Base-by-base conservation (phyloP, 37 sponge, comb jelly and placozoan genomes). In the Ianthella basta region DNA sequence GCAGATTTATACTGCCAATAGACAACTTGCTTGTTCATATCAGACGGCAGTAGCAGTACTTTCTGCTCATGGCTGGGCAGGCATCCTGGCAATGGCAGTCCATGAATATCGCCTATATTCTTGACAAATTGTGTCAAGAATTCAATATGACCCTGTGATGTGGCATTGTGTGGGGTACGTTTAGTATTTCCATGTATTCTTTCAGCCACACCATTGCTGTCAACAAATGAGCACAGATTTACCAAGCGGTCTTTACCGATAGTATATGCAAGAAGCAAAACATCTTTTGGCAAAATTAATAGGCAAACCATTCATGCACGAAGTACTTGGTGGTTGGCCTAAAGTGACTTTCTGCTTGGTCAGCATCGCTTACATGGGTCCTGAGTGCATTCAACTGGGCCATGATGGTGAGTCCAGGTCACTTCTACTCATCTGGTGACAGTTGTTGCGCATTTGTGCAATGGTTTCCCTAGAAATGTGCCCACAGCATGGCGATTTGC, bases 21-120 rank as follows among this genome's bases (percentile, higher is more conserved):
- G 10, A 79, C 80, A 53, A 20, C 29, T 21, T 14, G 25, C 56
- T 79, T 79, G 4, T n/a, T 20, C 56, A 79, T 54, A 79, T 79
- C 80, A 54, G 80, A 79, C 24, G 80, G 80, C 30, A 79, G 50
- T n/a, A 55, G 23, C 16, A 79, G 55, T n/a, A 54, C 80, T 23
- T 79, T 55, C 29, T 79, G 41, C 23, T 79, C 30, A 54, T 79
- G 80, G 14, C 27, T 54, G 27, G 80, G 80, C 12, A 79, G 27
- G 13, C 80, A 8, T 8, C 56, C 80, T 5, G 80, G 80, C 23
- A 64, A 16, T 24, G 66, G 66, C 29, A 64, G 35, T 13, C 36
- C 80, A 19, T 80, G 60, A 19, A 29, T 57, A 34, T 23, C 30
- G 35, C 59, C 80, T 24, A 59, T 10, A 29, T 57, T 55, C 35